Conservation (phyloP, 2,797 vertebrate genomes). For the Lacerta bilineata region DNA sequence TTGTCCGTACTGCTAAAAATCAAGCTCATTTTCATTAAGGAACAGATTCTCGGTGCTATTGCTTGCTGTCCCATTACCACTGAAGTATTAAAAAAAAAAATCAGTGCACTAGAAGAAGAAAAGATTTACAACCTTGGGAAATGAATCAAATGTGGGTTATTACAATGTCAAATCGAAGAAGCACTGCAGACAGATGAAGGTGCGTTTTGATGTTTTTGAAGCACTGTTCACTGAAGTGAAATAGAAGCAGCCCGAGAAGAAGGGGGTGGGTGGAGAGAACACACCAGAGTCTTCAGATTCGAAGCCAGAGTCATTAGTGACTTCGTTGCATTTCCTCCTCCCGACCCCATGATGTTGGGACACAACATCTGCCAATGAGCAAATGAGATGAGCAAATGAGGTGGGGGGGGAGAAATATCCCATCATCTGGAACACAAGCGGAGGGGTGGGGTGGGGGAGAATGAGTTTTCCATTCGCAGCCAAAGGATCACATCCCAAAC, state of each 20-base stretch:
- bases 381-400: conserved; percentile 60
- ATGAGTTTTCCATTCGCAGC: conserved; percentile 66
- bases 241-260: conserved; percentile 45
- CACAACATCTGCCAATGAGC: conserved; percentile 56
- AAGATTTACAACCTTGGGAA: conserved; percentile 52
- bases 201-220: conserved; percentile 53
- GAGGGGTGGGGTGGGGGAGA: conserved; percentile 32
- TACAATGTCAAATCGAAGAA: conserved; percentile 57
- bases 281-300: conserved; percentile 35
- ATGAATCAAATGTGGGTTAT: conserved; percentile 61
- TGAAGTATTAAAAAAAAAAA: conserved; percentile 17
- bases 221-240: conserved; percentile 53
- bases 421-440: conserved; percentile 47
- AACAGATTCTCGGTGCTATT: conserved; percentile 28
- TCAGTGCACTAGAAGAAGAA: conserved; percentile 14
- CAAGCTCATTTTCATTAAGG: conserved; percentile 45
- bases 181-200: conserved; percentile 53
- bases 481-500: conserved; percentile 52
- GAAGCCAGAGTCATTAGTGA: conserved; percentile 54
- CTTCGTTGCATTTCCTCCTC: conserved; percentile 47
- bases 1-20: conserved; percentile 37
- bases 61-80: conserved; percentile 41
- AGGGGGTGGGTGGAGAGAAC: conserved; percentile 15
- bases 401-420: conserved; percentile 6
- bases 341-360: conserved; percentile 30